phyloP scores from a whole-genome alignment of 2,888 invertebrate genomes.

The Tortrix viridana region DNA sequence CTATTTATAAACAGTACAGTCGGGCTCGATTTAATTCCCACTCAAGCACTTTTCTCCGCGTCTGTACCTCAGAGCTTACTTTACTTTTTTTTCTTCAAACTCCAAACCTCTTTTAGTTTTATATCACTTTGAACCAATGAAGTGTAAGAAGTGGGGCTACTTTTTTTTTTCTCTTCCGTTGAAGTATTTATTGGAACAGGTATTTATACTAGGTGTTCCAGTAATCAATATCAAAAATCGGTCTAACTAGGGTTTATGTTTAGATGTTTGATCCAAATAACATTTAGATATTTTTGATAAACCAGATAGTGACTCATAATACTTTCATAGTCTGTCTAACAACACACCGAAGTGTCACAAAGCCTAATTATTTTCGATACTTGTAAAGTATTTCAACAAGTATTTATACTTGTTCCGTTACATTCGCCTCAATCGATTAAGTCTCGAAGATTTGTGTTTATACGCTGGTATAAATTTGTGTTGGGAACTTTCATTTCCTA shows the following conservation, averaged over 20 bases:
- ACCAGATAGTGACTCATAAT: too few relatives aligned
- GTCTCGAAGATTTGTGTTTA: slow-evolving; percentile 48
- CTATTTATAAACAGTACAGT: slow-evolving; percentile 14
- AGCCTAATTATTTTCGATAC: background rate
- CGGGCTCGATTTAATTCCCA: slow-evolving; percentile 13
- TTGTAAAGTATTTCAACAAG: background rate
- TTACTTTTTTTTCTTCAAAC: slow-evolving; percentile 20
- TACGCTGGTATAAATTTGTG: slow-evolving; percentile 51
- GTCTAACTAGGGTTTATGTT: too few relatives aligned
- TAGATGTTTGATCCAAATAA: too few relatives aligned
- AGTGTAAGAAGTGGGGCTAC: slow-evolving; percentile 30
- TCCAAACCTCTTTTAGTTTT: slow-evolving; percentile 34
- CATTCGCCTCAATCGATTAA: slow-evolving; percentile 17
- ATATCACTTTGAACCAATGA: slow-evolving; percentile 32
- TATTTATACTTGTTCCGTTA: slow-evolving; percentile 3
- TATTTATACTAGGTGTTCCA: slow-evolving; percentile 14
- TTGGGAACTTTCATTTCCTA: slow-evolving; percentile 54
- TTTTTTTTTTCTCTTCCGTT: slow-evolving; percentile 7
- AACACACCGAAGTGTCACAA: too few relatives aligned
- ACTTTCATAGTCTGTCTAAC: too few relatives aligned
- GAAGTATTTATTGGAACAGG: background rate
- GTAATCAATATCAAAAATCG: background rate
- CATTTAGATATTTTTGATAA: too few relatives aligned
- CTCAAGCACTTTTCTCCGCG: slow-evolving; percentile 10
- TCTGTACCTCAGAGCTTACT: background rate